Percentiles rank a stretch among this genome's conserved stretches.
These are phyloP conservation scores for Acleris cristana DNA, from an alignment of 2,888 invertebrate species.

Conservation along the genomic window DNA sequence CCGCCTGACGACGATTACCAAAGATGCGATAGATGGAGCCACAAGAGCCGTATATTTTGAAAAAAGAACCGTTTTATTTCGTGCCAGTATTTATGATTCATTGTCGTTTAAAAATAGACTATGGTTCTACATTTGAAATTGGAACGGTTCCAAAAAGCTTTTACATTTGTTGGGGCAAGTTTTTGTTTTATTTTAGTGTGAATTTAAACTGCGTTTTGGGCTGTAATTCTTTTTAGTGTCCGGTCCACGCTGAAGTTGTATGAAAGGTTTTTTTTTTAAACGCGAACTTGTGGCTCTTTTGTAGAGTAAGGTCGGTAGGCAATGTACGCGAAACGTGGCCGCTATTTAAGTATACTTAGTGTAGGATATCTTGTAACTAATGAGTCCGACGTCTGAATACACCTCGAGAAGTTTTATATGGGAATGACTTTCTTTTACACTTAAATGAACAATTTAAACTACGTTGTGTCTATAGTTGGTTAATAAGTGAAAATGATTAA, in stretches of 20 bases:
- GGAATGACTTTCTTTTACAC: no score
- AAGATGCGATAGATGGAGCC: slow-evolving; percentile 49
- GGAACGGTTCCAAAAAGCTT: neutral
- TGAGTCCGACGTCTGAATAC: slow-evolving; percentile 10
- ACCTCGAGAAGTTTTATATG: neutral
- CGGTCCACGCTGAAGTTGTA: neutral
- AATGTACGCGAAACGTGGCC: slow-evolving; percentile 28
- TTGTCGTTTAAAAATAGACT: slow-evolving; percentile 1
- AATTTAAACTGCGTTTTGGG: no score
- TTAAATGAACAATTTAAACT: no score
- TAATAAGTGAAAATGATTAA: no score
- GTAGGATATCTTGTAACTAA: slow-evolving; percentile 33
- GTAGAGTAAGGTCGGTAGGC: slow-evolving; percentile 27
- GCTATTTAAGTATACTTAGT: slow-evolving; percentile 34
- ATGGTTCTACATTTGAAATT: slow-evolving; percentile 1
- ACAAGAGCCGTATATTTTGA: neutral
- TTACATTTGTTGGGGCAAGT: neutral
- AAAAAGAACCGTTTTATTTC: neutral
- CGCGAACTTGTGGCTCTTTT: neutral
- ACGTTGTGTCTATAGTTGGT: no score
- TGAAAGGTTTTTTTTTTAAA: neutral
- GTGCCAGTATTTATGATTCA: neutral
- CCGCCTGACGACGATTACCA: slow-evolving; percentile 58
- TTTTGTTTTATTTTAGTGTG: no score
- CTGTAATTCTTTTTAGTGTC: no score